Evolutionary conservation across 2,113 vertebrate species (phyloP), one percentile per base, ranked within the genome.

Genomic region (Mola mola): DNA sequence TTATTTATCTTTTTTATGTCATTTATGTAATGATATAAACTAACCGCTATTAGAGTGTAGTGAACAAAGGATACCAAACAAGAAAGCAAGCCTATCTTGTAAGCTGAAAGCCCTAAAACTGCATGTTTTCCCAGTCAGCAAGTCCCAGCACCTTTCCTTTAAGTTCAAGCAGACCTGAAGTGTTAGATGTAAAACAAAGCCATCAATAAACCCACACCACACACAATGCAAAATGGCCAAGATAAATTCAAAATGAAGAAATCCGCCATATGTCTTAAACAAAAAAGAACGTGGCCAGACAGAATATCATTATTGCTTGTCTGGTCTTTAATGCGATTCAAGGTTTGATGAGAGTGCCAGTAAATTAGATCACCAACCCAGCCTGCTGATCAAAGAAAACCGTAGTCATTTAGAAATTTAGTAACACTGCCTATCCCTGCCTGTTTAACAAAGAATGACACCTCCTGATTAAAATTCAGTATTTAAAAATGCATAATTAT

Each of bases 291-390:
- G 6, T 31, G 31, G 21, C 33, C 3, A 21, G 58, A 73, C 52
- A 52, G 12, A 66, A 51, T 59, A 28, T 47, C 36, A 22, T 36
- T 43, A 59, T 22, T 51, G 33, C 60, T 52, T 16, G 34, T 52
- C 17, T 8, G 11, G 16, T 58, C 21, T 64, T 57, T 76, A 41
- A 80, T 68, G 66, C 40, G 64, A 34, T 29, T 59, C 6, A 42
- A 51, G 33, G 49, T 72, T 74, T 76, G 47, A 16, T 79, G 47
- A 69, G 48, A 77, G 72, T 68, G 52, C 15, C 46, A 34, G 74
- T 77, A 57, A 86, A 89, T 85, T 60, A 70, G 62, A 84, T 82
- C 50, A 72, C 21, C 20, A 21, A 24, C 21, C 38, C 34, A 40
- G 33, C 16, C 47, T 44, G 63, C 40, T 72, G 61, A 34, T 52